Base-by-base conservation (phyloP, 1,140 invertebrate species). In the Aphelinus certus region DNA sequence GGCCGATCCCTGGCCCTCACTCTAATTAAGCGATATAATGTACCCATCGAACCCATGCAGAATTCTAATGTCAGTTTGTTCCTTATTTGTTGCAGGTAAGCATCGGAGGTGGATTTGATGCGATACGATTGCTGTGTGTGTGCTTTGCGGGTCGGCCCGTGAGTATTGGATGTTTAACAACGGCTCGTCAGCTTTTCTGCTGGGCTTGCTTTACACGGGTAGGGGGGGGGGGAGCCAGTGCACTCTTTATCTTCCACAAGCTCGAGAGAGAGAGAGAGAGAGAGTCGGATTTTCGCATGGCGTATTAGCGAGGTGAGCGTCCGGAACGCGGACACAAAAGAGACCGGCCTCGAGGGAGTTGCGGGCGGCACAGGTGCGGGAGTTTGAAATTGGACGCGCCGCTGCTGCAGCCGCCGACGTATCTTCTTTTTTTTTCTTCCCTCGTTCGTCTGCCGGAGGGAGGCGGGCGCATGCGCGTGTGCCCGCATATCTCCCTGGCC, bases 371-470 rank as follows among this genome's bases (percentile, higher is more conserved):
- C 72, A 74, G 72, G 72, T 74, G 72, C 72, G 72, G 65, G 72
- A 74, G 42, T 68, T 74, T 74, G 72, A 68, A 74, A 74, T 74
- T 74, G 65, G 51, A 74, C 64, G 71, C 64, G 56, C 56, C 71
- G 64, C 51, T 73, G 71, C 51, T 1, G 46, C 51, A 6, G 51
- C 51, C 9, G 56, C 57, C 2, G 53, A n/a, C 43, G 57, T 67
- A 67, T 73, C 71, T 47, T 47, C 64, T 67, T 73, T 47, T 64
- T 60, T 48, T 63, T 48, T 46, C 43, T 46, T 10, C 5, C 26
- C 26, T 26, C 26, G 26, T 26, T 26, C 26, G 26, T 26, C 26
- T 26, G 26, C 26, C 26, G 26, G 26, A 26, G 26, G 26, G 26
- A 26, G 26, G 26, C 26, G 26, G 57, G 57, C 64, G 71, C 71